phyloP scores from a whole-genome alignment of 2,797 vertebrate genomes.

The Lithobates sylvaticus region DNA sequence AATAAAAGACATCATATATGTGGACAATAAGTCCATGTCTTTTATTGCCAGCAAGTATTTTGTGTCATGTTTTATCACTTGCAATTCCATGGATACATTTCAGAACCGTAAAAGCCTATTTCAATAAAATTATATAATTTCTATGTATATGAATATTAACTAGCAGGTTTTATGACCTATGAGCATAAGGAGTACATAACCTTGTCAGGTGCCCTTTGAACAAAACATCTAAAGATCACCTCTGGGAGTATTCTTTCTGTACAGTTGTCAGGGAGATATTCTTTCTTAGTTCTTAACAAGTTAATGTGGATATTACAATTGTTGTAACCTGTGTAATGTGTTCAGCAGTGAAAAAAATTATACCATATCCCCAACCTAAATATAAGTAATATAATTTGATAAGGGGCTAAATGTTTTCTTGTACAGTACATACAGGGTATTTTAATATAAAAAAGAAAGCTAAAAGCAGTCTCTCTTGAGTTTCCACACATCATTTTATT shows the following conservation, averaged over 20 bases:
- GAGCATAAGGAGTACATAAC: slow-evolving; percentile 52
- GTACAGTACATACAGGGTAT: background rate
- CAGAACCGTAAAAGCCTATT: slow-evolving; percentile 6
- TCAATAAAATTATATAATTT: slow-evolving; percentile 40
- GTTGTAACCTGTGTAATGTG: slow-evolving; percentile 47
- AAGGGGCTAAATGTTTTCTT: background rate
- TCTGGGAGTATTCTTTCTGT: slow-evolving; percentile 34
- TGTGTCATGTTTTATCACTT: slow-evolving; percentile 16
- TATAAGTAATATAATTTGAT: background rate
- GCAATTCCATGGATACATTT: slow-evolving; percentile 7
- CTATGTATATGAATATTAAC: slow-evolving; percentile 57
- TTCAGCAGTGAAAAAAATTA: background rate
- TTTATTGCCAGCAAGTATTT: slow-evolving; percentile 22
- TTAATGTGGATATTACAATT: slow-evolving; percentile 59
- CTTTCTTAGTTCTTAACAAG: slow-evolving; percentile 14
- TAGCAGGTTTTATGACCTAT: slow-evolving; percentile 49
- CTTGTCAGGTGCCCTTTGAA: slow-evolving; percentile 52
- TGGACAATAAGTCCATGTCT: background rate
- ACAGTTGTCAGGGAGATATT: slow-evolving; percentile 12
- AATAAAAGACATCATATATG: background rate
- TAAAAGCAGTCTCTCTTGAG: too few relatives aligned
- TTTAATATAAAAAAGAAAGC: too few relatives aligned
- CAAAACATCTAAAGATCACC: slow-evolving; percentile 53
- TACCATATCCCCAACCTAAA: background rate
- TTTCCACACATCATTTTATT: too few relatives aligned